These are phyloP conservation scores for Drosophila eugracilis DNA, from an alignment of 1,140 invertebrate species.

Conservation along the genomic window DNA sequence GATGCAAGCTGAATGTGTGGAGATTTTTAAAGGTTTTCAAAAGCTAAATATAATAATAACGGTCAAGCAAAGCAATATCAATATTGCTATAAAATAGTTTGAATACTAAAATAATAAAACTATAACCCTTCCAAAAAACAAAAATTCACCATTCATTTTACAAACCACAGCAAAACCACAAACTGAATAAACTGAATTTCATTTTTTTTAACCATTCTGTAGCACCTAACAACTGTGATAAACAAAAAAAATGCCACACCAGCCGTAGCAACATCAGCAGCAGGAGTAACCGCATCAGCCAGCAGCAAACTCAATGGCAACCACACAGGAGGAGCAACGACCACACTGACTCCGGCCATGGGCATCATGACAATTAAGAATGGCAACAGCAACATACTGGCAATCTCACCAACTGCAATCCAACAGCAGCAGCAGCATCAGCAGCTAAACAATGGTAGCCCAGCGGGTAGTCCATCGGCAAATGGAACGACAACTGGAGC, in stretches of 20 bases:
- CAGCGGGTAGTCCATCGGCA: constrained; percentile 58
- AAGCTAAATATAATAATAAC: too few relatives aligned
- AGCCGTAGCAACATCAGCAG: constrained; percentile 30
- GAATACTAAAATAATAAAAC: too few relatives aligned
- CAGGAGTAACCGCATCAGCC: constrained; percentile 10
- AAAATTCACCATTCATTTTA: neutral
- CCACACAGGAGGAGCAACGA: constrained; percentile 19
- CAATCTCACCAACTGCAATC: constrained; percentile 40
- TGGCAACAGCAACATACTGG: constrained; percentile 26
- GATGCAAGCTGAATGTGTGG: constrained; percentile 2
- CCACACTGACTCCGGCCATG: constrained; percentile 40
- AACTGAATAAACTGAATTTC: neutral
- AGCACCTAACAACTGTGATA: constrained; percentile 69
- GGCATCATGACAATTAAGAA: constrained; percentile 54
- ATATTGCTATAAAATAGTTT: too few relatives aligned
- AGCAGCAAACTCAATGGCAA: constrained; percentile 19
- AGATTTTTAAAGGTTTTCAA: too few relatives aligned
- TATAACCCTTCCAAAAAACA: neutral
- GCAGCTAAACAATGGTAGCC: constrained; percentile 29
- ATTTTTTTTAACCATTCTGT: too few relatives aligned
- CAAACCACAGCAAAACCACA: neutral
- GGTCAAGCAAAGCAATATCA: too few relatives aligned
- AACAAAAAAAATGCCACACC: constrained; percentile 57
- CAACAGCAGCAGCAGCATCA: constrained; percentile 31
- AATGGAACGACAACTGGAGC: constrained; percentile 3